phyloP scores from a whole-genome alignment of 2,888 invertebrate genomes.

The Alentia gelatinosa region DNA sequence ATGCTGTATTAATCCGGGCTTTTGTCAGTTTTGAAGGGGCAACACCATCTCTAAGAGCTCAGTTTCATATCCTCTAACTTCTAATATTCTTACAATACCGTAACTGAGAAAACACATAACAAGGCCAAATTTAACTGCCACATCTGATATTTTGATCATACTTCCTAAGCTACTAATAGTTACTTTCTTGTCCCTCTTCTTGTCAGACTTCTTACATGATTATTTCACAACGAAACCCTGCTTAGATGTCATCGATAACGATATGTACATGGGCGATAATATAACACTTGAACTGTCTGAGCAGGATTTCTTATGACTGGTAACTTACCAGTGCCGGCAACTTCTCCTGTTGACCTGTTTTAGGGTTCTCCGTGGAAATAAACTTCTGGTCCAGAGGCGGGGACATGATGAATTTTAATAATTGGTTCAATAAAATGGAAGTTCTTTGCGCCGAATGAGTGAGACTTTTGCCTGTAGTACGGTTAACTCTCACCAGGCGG shows the following conservation, averaged over 20 bases:
- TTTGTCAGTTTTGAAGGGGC: too few species aligned
- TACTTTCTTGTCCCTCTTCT: background rate
- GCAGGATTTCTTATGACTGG: background rate
- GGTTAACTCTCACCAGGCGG: too few species aligned
- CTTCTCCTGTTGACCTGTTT: slow-evolving; percentile 26
- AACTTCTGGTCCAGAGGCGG: slow-evolving; percentile 46
- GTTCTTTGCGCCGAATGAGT: too few species aligned
- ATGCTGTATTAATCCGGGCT: too few species aligned
- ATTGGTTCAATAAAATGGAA: too few species aligned
- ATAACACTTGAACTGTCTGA: background rate
- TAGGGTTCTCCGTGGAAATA: background rate
- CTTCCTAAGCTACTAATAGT: background rate
- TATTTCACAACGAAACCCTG: background rate
- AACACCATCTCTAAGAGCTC: too few species aligned
- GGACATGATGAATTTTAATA: slow-evolving; percentile 28
- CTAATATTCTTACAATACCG: too few species aligned
- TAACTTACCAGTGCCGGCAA: slow-evolving; percentile 54
- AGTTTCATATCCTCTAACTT: too few species aligned
- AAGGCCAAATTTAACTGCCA: too few species aligned
- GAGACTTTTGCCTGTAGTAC: too few species aligned
- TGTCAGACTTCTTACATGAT: background rate
- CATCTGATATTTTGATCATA: too few species aligned
- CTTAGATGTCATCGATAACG: background rate
- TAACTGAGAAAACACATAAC: too few species aligned
- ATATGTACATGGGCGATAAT: slow-evolving; percentile 40